Percentiles rank a stretch among this genome's conserved stretches.
Evolutionary conservation across 2,113 vertebrate species (phyloP).

Genomic region (Thryonomys swinderianus): DNA sequence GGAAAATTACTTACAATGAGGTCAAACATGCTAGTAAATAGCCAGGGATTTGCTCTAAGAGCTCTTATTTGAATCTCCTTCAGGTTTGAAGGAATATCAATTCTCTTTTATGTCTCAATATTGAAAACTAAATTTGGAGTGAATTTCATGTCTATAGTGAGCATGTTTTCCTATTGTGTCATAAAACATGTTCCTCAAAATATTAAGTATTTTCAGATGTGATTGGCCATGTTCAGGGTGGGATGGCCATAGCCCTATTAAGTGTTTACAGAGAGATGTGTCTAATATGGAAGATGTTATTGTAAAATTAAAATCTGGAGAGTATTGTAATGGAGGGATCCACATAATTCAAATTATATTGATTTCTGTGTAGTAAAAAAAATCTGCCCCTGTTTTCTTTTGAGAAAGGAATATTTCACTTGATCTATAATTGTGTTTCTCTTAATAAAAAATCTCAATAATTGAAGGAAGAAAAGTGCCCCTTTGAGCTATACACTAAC

Average conservation of each 20-base stretch:
- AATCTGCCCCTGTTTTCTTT: background rate
- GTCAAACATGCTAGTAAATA: background rate
- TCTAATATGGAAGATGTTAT: background rate
- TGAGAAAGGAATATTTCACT: background rate
- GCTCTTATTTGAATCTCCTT: background rate
- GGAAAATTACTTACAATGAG: background rate
- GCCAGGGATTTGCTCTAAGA: background rate
- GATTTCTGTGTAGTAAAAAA: background rate
- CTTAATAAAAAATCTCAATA: constrained; percentile 5
- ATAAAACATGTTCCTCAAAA: background rate
- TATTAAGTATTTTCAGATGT: background rate
- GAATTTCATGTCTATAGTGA: background rate
- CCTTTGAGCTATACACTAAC: background rate
- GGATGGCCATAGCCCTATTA: background rate
- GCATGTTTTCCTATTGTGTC: background rate
- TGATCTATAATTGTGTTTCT: background rate
- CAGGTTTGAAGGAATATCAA: background rate
- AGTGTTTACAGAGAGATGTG: background rate
- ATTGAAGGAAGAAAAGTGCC: background rate
- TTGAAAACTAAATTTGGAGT: background rate
- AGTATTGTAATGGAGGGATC: background rate
- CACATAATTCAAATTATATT: background rate
- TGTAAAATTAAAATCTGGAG: background rate
- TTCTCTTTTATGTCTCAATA: background rate
- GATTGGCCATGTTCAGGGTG: no score